A percentile compares a stretch with the other conserved stretches of the same genome.
phyloP scores from a whole-genome alignment of 2,888 invertebrate species.

The Aspidiotus rigidus region DNA sequence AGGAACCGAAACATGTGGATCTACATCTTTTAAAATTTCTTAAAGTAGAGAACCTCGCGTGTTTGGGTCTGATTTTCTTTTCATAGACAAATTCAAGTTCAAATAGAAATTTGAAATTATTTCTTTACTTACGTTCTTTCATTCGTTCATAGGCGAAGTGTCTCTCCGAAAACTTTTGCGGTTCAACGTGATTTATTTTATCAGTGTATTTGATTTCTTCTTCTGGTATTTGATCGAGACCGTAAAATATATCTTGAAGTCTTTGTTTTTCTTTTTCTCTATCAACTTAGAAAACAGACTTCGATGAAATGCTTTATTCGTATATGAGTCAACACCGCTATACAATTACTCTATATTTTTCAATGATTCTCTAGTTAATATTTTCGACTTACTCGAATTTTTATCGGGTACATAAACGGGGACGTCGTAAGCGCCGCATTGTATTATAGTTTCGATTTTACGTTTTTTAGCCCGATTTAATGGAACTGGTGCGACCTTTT shows the following conservation, averaged over 20 bases:
- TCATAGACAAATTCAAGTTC: no score
- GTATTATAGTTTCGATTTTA: background rate
- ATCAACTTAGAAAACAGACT: slow-evolving; percentile 7
- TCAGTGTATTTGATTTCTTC: background rate
- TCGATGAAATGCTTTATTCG: background rate
- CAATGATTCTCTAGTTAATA: background rate
- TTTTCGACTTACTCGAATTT: background rate
- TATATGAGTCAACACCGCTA: no score
- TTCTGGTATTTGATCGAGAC: background rate
- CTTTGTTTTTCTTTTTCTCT: slow-evolving; percentile 24
- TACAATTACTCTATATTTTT: no score
- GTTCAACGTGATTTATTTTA: background rate
- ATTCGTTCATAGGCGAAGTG: slow-evolving; percentile 10
- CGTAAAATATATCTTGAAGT: slow-evolving; percentile 23
- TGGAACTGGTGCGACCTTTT: background rate
- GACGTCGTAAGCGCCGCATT: background rate
- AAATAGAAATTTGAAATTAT: background rate
- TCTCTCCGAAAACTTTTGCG: background rate
- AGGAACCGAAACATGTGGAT: no score
- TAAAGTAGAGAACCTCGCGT: no score
- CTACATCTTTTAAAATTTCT: no score
- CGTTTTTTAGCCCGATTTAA: background rate
- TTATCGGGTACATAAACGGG: background rate
- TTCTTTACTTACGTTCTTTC: slow-evolving; percentile 20
- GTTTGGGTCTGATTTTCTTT: no score